Evolutionary conservation across 2,888 invertebrate species (phyloP).

Genomic region (Conchocele bisecta): DNA sequence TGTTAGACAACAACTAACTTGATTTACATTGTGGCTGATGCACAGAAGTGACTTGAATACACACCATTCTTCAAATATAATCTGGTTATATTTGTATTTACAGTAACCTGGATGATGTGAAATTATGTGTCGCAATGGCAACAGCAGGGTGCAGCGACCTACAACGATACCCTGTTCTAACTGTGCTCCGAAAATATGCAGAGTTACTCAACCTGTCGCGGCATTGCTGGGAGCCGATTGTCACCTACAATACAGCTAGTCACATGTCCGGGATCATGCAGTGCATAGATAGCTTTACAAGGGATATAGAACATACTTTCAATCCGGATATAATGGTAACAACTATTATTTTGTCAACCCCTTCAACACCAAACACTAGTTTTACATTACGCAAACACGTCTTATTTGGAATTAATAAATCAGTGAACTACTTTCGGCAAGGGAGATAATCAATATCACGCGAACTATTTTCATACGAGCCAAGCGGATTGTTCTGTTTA

Average conservation of each 20-base stretch:
- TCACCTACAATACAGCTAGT: neutral
- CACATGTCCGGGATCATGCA: slow-evolving; percentile 13
- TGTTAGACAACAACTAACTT: too few relatives aligned
- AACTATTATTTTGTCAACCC: too few relatives aligned
- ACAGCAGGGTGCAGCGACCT: slow-evolving; percentile 23
- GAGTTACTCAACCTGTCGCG: slow-evolving; percentile 7
- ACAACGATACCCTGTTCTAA: slow-evolving; percentile 7
- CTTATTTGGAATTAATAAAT: too few relatives aligned
- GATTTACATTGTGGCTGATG: neutral
- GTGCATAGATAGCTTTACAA: slow-evolving; percentile 10
- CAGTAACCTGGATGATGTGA: slow-evolving; percentile 23
- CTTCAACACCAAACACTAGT: too few relatives aligned
- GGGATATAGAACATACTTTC: neutral
- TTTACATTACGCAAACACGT: too few relatives aligned
- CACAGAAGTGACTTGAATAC: neutral
- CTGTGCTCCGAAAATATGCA: neutral
- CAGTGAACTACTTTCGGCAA: too few relatives aligned
- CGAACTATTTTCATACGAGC: too few relatives aligned
- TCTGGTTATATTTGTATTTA: neutral
- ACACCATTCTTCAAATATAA: too few relatives aligned
- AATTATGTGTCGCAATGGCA: slow-evolving; percentile 10
- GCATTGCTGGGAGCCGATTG: slow-evolving; percentile 21
- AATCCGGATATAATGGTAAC: too few relatives aligned
- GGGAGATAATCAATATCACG: too few relatives aligned
- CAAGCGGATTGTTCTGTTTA: too few relatives aligned